These are phyloP conservation scores for Caenorhabditis panamensis DNA, from an alignment of 2,888 invertebrate genomes.

Conservation along the genomic window DNA sequence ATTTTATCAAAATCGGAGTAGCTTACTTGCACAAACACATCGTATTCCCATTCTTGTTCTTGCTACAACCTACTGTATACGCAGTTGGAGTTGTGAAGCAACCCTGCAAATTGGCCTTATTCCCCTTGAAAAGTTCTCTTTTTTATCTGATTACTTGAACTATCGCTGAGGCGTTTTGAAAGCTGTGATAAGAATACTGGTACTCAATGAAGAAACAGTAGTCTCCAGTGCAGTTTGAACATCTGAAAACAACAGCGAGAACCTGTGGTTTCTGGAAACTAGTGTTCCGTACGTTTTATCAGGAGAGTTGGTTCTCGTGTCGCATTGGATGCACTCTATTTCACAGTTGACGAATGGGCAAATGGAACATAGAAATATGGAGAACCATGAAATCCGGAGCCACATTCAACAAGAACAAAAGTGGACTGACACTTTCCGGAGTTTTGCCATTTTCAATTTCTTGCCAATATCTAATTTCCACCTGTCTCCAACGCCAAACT, in stretches of 20 bases:
- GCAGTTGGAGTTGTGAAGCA: too few relatives aligned
- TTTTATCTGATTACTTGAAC: conserved; percentile 34
- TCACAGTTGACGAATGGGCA: not conserved
- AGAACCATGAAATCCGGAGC: conserved; percentile 37
- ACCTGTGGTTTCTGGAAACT: not conserved
- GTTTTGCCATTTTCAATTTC: not conserved
- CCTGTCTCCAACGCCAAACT: conserved; percentile 20
- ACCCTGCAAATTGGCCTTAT: conserved; percentile 8
- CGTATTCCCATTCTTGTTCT: conserved; percentile 8
- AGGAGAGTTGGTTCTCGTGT: conserved; percentile 17
- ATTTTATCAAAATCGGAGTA: too few relatives aligned
- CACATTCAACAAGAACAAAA: conserved; percentile 29
- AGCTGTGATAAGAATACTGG: conserved; percentile 3
- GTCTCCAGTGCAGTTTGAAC: conserved; percentile 45
- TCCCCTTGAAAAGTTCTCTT: not conserved
- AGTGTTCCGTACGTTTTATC: conserved; percentile 39
- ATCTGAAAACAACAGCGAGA: conserved; percentile 29
- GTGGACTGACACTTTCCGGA: conserved; percentile 2
- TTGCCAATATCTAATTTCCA: conserved; percentile 25
- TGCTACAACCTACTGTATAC: conserved; percentile 5
- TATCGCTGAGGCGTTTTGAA: conserved; percentile 8
- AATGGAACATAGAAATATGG: conserved; percentile 10
- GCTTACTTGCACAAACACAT: conserved; percentile 40
- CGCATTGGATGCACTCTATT: conserved; percentile 41
- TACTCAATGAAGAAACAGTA: conserved; percentile 32